Conservation (phyloP, 1,140 invertebrate species). For the Dryas iulia region DNA sequence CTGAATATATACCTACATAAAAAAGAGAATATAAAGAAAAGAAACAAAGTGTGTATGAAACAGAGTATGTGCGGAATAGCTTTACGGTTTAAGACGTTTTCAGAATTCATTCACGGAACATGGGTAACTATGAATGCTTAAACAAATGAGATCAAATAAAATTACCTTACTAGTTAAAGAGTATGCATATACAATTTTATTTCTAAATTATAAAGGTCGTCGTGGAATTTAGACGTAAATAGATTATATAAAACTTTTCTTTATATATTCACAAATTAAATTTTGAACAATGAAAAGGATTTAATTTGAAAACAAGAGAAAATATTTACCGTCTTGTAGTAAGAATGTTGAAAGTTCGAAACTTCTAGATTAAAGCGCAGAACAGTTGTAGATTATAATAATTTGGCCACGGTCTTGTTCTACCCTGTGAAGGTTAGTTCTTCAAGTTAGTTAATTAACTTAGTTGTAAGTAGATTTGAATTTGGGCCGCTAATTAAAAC, state of each 20-base stretch:
- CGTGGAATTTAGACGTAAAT: neutral
- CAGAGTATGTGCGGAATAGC: too few species aligned
- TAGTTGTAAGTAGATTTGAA: slow-evolving; percentile 48
- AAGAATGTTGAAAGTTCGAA: slow-evolving; percentile 21
- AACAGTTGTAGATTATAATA: slow-evolving; percentile 22
- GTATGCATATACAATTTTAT: too few species aligned
- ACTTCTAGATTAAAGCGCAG: slow-evolving; percentile 21
- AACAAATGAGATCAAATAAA: too few species aligned
- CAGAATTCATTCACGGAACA: too few species aligned
- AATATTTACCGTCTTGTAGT: slow-evolving; percentile 5
- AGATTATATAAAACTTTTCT: neutral
- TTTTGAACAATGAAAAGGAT: neutral
- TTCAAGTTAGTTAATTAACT: slow-evolving; percentile 43
- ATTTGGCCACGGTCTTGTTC: slow-evolving; percentile 21
- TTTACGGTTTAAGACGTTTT: too few species aligned
- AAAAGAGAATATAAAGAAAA: too few species aligned
- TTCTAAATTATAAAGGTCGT: neutral
- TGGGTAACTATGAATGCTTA: too few species aligned
- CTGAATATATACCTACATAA: too few species aligned
- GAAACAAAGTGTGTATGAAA: too few species aligned
- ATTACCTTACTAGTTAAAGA: too few species aligned
- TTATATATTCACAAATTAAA: neutral
- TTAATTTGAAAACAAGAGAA: neutral
- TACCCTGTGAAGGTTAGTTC: slow-evolving; percentile 20
- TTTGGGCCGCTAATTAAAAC: slow-evolving; percentile 47